A percentile compares a stretch with the other conserved stretches of the same genome.
phyloP scores from a whole-genome alignment of 2,888 invertebrate species.

The Ophion ventricosus region DNA sequence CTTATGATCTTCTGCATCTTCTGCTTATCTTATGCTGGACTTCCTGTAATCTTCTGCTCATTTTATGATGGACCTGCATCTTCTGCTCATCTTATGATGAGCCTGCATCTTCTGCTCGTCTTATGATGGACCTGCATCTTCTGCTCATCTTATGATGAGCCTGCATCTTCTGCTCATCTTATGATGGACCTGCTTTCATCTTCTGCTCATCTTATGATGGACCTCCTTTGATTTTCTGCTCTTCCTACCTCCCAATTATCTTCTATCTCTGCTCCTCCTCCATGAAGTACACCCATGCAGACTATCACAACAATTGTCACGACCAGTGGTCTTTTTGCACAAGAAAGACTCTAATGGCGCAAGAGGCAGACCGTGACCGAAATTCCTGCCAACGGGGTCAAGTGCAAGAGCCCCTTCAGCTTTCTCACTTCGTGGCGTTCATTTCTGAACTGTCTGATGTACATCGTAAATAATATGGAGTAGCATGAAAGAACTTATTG shows the following conservation, averaged over 20 bases:
- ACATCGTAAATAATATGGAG: neutral
- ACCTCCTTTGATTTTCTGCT: too few species aligned
- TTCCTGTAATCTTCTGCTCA: too few species aligned
- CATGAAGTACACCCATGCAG: too few species aligned
- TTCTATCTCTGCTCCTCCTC: too few species aligned
- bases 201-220: neutral
- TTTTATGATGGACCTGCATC: too few species aligned
- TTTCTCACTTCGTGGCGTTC: neutral
- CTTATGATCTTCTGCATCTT: conserved; percentile 37
- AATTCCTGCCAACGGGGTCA: conserved; percentile 81
- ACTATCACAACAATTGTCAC: conserved; percentile 13
- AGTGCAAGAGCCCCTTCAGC: conserved; percentile 73
- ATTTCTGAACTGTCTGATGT: neutral
- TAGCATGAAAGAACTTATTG: neutral
- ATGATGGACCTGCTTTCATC: conserved; percentile 35
- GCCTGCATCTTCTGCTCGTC: conserved; percentile 11
- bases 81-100: conserved; percentile 34
- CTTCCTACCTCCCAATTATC: too few species aligned
- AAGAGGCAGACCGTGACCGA: conserved; percentile 81
- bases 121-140: too few species aligned
- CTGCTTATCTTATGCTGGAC: too few species aligned
- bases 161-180: too few species aligned
- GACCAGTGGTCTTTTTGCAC: conserved; percentile 28
- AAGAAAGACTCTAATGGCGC: conserved; percentile 72
- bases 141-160: too few species aligned